Conservation (phyloP, 2,888 invertebrate genomes). For the Blera fallax region DNA sequence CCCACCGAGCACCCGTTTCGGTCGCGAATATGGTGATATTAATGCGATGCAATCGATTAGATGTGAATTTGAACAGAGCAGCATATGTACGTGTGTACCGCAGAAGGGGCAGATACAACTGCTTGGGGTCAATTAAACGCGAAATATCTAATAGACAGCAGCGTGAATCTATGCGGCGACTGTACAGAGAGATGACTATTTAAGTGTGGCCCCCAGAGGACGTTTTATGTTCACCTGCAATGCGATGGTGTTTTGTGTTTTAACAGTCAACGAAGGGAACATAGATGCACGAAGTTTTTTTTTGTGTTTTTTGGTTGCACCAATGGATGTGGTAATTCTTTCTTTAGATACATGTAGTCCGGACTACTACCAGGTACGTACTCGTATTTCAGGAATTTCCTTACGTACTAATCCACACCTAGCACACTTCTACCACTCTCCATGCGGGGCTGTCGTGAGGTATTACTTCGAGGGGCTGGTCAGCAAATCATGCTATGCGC, state of each 20-base stretch:
- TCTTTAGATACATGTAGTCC: no score
- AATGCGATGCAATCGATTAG: slow-evolving; percentile 59
- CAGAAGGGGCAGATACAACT: background rate
- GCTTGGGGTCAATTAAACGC: slow-evolving; percentile 56
- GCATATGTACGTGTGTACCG: background rate
- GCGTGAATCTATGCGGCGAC: slow-evolving; percentile 9
- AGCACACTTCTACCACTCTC: no score
- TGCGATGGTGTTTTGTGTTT: background rate
- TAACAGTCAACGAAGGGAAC: background rate
- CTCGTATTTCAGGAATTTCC: no score
- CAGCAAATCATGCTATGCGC: no score
- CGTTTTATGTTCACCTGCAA: slow-evolving; percentile 32
- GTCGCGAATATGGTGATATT: slow-evolving; percentile 47
- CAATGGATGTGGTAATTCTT: no score
- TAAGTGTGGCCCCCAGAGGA: slow-evolving; percentile 2
- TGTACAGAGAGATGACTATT: slow-evolving; percentile 22
- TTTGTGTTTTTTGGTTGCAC: background rate
- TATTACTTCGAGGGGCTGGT: no score
- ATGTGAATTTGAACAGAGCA: slow-evolving; percentile 40
- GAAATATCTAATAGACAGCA: slow-evolving; percentile 31
- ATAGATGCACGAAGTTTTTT: background rate
- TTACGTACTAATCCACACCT: no score
- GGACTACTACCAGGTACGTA: no score
- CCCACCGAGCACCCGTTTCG: background rate
- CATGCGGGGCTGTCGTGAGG: no score